These are phyloP conservation scores for Silurus aristotelis DNA, from an alignment of 2,797 vertebrate species.

Conservation along the genomic window DNA sequence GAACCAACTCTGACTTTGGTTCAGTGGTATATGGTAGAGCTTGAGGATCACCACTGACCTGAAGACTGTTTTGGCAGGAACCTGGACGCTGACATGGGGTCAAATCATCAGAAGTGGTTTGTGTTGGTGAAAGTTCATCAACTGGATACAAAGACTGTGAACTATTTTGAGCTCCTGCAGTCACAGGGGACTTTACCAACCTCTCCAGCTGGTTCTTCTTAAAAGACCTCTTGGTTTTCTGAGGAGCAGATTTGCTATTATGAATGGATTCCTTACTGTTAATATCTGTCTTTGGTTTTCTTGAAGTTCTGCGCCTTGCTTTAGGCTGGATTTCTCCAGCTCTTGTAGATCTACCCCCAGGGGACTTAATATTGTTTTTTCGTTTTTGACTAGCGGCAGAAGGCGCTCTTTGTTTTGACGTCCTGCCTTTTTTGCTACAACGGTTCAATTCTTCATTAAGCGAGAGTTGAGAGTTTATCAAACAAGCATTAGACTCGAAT, in stretches of 20 bases:
- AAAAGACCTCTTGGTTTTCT: conserved; percentile 61
- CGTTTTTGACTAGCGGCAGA: conserved; percentile 56
- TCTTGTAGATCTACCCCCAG: conserved; percentile 69
- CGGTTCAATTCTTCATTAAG: conserved; percentile 58
- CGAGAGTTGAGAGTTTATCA: conserved; percentile 80
- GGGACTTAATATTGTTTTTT: conserved; percentile 69
- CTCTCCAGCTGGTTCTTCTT: conserved; percentile 68
- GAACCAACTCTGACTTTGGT: conserved; percentile 74
- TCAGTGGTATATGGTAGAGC: conserved; percentile 65
- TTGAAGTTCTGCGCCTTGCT: conserved; percentile 61
- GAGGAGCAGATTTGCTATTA: conserved; percentile 56
- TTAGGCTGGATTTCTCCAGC: conserved; percentile 73
- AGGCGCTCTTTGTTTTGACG: conserved; percentile 77
- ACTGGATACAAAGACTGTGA: conserved; percentile 69
- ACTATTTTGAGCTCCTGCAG: conserved; percentile 57
- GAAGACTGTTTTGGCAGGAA: conserved; percentile 37
- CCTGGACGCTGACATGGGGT: conserved; percentile 71
- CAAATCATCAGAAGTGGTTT: conserved; percentile 70
- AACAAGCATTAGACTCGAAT: conserved; percentile 71
- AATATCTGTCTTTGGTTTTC: conserved; percentile 71
- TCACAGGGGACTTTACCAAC: conserved; percentile 61
- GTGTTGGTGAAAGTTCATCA: conserved; percentile 66
- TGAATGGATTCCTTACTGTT: conserved; percentile 60
- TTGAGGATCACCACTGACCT: conserved; percentile 35
- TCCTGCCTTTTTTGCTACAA: conserved; percentile 71